Base-by-base conservation (phyloP, 2,113 vertebrate species). In the Larimichthys polyactis region DNA sequence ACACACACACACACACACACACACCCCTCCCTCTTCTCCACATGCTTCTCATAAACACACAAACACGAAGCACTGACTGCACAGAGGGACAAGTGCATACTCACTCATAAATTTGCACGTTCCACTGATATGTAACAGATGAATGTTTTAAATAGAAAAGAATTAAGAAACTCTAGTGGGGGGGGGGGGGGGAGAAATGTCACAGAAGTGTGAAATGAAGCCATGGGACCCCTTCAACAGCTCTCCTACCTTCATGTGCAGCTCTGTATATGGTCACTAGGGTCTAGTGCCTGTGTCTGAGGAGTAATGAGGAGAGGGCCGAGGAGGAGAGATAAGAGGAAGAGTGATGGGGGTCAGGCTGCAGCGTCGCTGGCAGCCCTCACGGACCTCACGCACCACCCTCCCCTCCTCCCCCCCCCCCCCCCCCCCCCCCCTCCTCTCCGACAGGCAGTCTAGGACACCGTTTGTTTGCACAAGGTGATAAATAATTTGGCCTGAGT, bases 401-500 rank as follows among this genome's bases (percentile, higher is more conserved):
- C 69, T 62, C 82, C 76, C 70, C 77, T 54, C 77, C 71, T 67
- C 83, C 69, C 5, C 32, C 32, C 32, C 36, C 32, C n/a, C 82
- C 76, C 70, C 77, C 49, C 77, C 71, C 64, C 83, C 69, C 5
- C 32, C 32, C 32, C 36, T 1, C 36, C 77, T 60, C 72, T 68
- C 83, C 55, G 70, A 91, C 89, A 83, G 49, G 79, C 85, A 88
- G 90, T 81, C 86, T 87, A 89, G 81, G 90, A 70, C 86, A 52
- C 81, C 79, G 76, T 95, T 96, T 94, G 95, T 94, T 96, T 96
- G 92, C 91, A 88, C 87, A 94, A 93, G 82, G 87, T 96, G 95
- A 96, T 96, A 90, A 96, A 97, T 96, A 95, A 96, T 95, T 96
- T 95, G 95, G 90, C 92, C 91, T 92, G 92, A 92, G 90, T 90